Percentiles rank a stretch among this genome's conserved stretches.
phyloP scores from a whole-genome alignment of 2,888 invertebrate species.

The Campopleginae sp. region DNA sequence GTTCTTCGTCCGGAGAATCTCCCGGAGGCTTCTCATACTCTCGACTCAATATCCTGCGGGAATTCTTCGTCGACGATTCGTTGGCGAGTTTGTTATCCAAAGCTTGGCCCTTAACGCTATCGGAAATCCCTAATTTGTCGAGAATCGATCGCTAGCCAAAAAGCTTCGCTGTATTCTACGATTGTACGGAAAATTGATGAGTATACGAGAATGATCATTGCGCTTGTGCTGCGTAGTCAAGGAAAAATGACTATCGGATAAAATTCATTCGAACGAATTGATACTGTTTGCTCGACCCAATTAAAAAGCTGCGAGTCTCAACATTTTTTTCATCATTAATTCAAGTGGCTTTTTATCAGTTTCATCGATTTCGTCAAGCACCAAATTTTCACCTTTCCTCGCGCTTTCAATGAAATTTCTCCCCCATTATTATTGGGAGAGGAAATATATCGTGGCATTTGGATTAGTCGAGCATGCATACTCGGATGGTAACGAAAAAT shows the following conservation, averaged over 20 bases:
- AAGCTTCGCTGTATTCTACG: neutral
- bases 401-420: too few species aligned
- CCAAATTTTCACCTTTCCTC: too few species aligned
- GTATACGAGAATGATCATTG: neutral
- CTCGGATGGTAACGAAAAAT: neutral
- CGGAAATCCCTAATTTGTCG: conserved; percentile 39
- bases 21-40: conserved; percentile 5
- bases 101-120: conserved; percentile 9
- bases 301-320: neutral
- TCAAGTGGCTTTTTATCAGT: neutral
- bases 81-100: conserved; percentile 45
- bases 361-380: neutral
- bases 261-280: neutral
- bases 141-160: conserved; percentile 35
- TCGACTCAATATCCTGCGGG: conserved; percentile 25
- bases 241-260: neutral
- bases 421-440: too few species aligned
- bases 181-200: neutral
- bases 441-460: neutral
- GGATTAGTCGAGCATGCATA: neutral
- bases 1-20: neutral
- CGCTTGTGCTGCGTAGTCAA: neutral
- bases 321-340: neutral
- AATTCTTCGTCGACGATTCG: conserved; percentile 37
- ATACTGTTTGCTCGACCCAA: neutral